Evolutionary conservation across 2,797 vertebrate genomes (phyloP), one percentile per base, ranked within the genome.

Genomic region (Sciurus vulgaris): DNA sequence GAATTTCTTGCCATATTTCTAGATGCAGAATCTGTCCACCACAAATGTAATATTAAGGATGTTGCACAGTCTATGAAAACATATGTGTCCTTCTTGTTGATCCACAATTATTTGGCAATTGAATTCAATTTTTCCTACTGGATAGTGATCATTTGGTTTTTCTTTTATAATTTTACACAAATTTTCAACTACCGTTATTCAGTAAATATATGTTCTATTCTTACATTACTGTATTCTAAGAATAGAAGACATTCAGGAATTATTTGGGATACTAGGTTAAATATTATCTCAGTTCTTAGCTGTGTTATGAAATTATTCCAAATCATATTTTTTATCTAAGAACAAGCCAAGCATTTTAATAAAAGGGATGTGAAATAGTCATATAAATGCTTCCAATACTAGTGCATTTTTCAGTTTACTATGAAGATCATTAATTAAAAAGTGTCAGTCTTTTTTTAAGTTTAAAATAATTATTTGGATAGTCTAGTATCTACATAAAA

Each of bases 301-400:
- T 93, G 77, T 41, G 44, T 83, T 94, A 89, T 89, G 22, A 97
- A 97, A 89, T 96, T 14, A 95, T 84, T 86, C 7, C 8, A 91
- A 96, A 78, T 90, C 41, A 9, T 73, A 92, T 38, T 92, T 96
- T 97, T 96, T 7, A 91, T 92, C 69, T 82, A 95, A 94, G 35
- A 94, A 95, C 70, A 95, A 97, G 84, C 7, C 0, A 0, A 97
- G 28, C 28, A 35, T 95, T 96, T 63, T 3, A 63, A 18, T 78
- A 73, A 95, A 97, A 74, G 13, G 49, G 1, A 2, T 92, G 30
- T 88, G 87, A 97, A 96, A 93, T 77, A 96, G 9, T 24, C 88
- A 92, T 9, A 26, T n/a, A 77, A 95, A 89, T 28, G 67, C 8
- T 93, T 69, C 3, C 30, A 96, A 93, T 44, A 49, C 1, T 89